These are phyloP conservation scores for Zhengitettix transpicula DNA, from an alignment of 2,888 invertebrate genomes.

Conservation along the genomic window DNA sequence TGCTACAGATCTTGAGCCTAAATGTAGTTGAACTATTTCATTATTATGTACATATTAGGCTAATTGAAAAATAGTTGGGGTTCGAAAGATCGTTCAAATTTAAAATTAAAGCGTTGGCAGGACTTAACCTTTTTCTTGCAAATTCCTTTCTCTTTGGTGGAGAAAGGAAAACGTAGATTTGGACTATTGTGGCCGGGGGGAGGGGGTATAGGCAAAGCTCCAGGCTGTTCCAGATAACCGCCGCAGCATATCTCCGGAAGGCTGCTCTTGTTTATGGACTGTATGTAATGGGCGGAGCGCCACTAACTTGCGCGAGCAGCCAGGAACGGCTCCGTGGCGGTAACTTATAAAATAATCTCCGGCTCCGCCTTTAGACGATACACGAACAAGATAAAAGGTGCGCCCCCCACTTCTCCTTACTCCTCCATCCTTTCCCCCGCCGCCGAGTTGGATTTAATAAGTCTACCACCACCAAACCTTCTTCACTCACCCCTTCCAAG, in stretches of 20 bases:
- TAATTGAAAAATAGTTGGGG: too few relatives aligned
- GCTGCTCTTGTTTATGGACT: background rate
- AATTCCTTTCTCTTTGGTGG: too few relatives aligned
- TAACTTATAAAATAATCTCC: background rate
- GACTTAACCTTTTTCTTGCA: too few relatives aligned
- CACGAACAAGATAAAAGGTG: background rate
- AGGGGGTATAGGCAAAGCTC: too few relatives aligned
- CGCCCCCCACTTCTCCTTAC: background rate
- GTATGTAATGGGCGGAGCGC: background rate
- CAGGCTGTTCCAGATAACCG: background rate
- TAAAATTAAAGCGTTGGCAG: too few relatives aligned
- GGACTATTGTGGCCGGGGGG: too few relatives aligned
- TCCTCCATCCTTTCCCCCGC: background rate
- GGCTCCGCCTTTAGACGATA: background rate
- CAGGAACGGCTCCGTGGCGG: background rate
- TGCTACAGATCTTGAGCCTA: too few relatives aligned
- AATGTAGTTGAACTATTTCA: too few relatives aligned
- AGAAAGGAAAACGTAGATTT: too few relatives aligned
- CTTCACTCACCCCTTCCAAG: background rate
- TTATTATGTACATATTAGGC: too few relatives aligned
- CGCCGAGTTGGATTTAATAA: slow-evolving; percentile 7
- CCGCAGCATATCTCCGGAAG: background rate
- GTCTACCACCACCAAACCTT: background rate
- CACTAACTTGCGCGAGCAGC: background rate
- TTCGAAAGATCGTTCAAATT: too few relatives aligned